A percentile compares a stretch with the other conserved stretches of the same genome.
phyloP scores from a whole-genome alignment of 1,140 invertebrate genomes.

The Hyles vespertilio region DNA sequence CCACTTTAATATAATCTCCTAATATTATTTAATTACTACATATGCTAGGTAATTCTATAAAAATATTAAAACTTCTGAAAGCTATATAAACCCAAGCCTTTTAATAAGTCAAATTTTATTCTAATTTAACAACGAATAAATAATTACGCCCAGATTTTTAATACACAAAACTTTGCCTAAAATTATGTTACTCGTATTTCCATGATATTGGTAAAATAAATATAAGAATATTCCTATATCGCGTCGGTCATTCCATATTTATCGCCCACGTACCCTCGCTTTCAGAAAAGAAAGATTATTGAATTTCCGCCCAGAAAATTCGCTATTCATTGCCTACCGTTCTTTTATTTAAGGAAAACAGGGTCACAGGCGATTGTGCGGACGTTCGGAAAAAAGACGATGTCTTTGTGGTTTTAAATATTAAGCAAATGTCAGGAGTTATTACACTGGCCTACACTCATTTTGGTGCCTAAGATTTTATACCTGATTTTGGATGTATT shows the following conservation, averaged over 20 bases:
- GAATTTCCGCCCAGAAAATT: slow-evolving; percentile 20
- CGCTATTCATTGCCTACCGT: slow-evolving; percentile 20
- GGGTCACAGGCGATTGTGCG: slow-evolving; percentile 27
- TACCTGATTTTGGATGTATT: too few species aligned
- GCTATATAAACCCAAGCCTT: too few species aligned
- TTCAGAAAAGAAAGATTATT: slow-evolving; percentile 17
- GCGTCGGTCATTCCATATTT: slow-evolving; percentile 1
- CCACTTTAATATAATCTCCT: too few species aligned
- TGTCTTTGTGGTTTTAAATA: slow-evolving; percentile 21
- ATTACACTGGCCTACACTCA: too few species aligned
- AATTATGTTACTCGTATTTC: neutral
- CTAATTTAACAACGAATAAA: too few species aligned
- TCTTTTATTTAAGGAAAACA: slow-evolving; percentile 37
- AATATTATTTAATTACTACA: too few species aligned
- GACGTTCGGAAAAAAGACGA: slow-evolving; percentile 17
- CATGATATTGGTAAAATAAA: neutral
- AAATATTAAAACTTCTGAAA: too few species aligned
- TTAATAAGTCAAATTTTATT: too few species aligned
- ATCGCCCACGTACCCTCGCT: slow-evolving; percentile 7
- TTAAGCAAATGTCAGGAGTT: slow-evolving; percentile 11
- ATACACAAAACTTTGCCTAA: too few species aligned
- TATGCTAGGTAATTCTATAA: too few species aligned
- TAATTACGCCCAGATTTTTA: too few species aligned
- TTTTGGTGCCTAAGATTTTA: too few species aligned
- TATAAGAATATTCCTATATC: neutral